A percentile compares a stretch with the other conserved stretches of the same genome.
These are phyloP conservation scores for Austrolebias charrua DNA, from an alignment of 2,797 vertebrate genomes.

Conservation along the genomic window DNA sequence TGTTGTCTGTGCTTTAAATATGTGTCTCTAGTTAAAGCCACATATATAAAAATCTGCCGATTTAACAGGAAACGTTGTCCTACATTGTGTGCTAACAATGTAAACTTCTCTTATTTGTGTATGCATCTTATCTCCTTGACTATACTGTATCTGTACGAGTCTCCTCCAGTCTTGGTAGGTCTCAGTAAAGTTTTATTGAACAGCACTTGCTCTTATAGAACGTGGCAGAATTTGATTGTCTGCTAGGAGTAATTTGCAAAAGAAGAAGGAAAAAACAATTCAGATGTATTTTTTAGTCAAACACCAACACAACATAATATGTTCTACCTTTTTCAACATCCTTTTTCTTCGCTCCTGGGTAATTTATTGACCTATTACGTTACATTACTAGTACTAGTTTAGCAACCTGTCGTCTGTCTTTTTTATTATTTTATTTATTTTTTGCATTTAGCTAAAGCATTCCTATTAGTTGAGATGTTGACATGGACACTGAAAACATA, in stretches of 20 bases:
- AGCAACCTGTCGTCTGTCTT: too few relatives aligned
- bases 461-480: background rate
- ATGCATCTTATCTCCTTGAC: slow-evolving; percentile 16
- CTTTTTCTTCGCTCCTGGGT: slow-evolving; percentile 1
- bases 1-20: slow-evolving; percentile 31
- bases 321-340: slow-evolving; percentile 57
- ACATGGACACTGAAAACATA: too few relatives aligned
- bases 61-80: slow-evolving; percentile 17
- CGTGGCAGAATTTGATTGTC: slow-evolving; percentile 45
- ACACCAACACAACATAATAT: slow-evolving; percentile 52
- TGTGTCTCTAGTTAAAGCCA: slow-evolving; percentile 33
- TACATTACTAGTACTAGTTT: too few relatives aligned
- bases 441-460: background rate
- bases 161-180: slow-evolving; percentile 18
- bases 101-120: slow-evolving; percentile 13
- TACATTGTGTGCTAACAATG: slow-evolving; percentile 32
- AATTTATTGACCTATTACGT: too few relatives aligned
- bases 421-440: too few relatives aligned
- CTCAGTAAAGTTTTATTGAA: slow-evolving; percentile 42
- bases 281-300: slow-evolving; percentile 50
- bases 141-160: slow-evolving; percentile 15
- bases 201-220: slow-evolving; percentile 24
- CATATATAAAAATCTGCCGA: slow-evolving; percentile 16
- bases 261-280: slow-evolving; percentile 43
- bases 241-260: slow-evolving; percentile 60